Evolutionary conservation across 2,113 vertebrate genomes (phyloP), one percentile per base, ranked within the genome.

Genomic region (Ciconia maguari): DNA sequence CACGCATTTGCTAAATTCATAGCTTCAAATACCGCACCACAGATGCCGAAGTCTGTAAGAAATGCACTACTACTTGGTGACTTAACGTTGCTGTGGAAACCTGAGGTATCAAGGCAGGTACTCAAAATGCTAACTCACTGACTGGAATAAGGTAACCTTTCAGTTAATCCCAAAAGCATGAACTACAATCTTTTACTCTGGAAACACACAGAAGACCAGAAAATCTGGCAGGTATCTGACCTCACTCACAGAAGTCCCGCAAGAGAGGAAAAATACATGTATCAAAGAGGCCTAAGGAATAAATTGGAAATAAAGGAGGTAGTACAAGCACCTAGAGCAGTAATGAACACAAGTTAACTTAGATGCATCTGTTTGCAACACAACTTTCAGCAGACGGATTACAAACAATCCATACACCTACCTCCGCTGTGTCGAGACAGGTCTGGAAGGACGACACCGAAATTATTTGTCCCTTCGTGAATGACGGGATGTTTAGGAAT

Each of bases 401-500:
- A 65, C 74, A 34, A 89, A 80, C 22, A 32, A 69, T 2, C 27
- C 61, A 4, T 10, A 8, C 58, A 69, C 97, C 83, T 97, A 99
- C 99, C 99, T 98, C 99, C 97, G 57, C 99, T 99, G 38, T 99
- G 99, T 25, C 98, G 97, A 29, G 98, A 96, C 4, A 90, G 68
- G 26, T 98, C 98, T 0, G 97, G 96, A 30, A 99, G 98, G 44
- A 99, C 89, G 17, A 99, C 99, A 5, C 99, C 99, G 1, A 99
- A 99, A 93, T 98, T 99, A 94, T 98, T 98, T 16, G 97, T 85
- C 36, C 96, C 97, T 90, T 99, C 99, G 0, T 98, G 98, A 62
- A 98, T 85, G 4, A 96, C 49, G 3, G 97, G 97, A 87, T 98
- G 98, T 36, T 99, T 99, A 3, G 99, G 99, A 34, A 97, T 2